phyloP scores from a whole-genome alignment of 2,888 invertebrate genomes.

The Synanthedon andrenaeformis region DNA sequence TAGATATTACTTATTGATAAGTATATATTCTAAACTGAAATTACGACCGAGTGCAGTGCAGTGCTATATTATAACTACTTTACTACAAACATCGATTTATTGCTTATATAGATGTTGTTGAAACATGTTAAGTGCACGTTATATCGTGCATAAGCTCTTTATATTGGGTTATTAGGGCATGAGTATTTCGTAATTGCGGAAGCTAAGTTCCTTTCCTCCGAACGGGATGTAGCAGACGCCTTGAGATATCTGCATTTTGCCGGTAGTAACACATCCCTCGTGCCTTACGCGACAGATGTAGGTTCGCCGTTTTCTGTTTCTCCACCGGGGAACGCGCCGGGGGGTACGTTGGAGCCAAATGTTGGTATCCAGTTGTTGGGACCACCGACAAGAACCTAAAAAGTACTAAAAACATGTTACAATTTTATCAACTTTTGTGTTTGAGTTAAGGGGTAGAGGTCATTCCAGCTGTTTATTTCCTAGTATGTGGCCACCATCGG shows the following conservation, averaged over 20 bases:
- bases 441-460: not conserved
- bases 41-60: no score
- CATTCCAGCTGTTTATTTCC: no score
- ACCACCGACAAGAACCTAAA: constrained; percentile 71
- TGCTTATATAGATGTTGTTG: no score
- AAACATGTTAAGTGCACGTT: no score
- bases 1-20: no score
- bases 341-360: constrained; percentile 76
- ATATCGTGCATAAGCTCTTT: no score
- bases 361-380: constrained; percentile 79
- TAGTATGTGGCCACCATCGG: no score
- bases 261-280: constrained; percentile 80
- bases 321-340: constrained; percentile 79
- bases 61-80: no score
- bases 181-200: constrained; percentile 85
- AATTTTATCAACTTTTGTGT: not conserved
- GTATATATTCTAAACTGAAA: no score
- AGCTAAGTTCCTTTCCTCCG: constrained; percentile 82
- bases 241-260: constrained; percentile 88
- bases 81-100: no score
- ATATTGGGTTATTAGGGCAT: constrained; percentile 31
- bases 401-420: constrained; percentile 4
- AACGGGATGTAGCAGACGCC: constrained; percentile 88
- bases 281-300: constrained; percentile 80
- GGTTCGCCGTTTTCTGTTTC: constrained; percentile 83